Base-by-base conservation (phyloP, 53 echinoderm and acorn worm species). In the Patiria pectinifera region DNA sequence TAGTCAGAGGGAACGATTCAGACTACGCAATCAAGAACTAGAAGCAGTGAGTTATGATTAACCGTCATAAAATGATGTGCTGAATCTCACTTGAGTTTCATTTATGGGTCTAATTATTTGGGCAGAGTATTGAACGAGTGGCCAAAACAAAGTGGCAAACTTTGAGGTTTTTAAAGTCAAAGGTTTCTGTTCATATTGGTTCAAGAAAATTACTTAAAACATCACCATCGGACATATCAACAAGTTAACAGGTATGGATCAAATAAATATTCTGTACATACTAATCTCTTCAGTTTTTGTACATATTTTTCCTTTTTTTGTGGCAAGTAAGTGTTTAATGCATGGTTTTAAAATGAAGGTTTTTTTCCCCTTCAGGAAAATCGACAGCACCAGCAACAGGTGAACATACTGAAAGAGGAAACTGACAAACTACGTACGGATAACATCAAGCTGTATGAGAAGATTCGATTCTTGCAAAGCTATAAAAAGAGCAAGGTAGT, bases 401-500 rank as follows among this genome's bases (percentile, higher is more conserved):
- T 97, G 23, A 82, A 89, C 63, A 88, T 98, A 35, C 94, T 98
- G 6, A 92, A 95, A 89, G 97, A 87, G 4, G 99, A 98, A 62
- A 92, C 93, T n/a, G 98, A 98, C 85, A 96, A 97, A 49, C 89
- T 98, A 74, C 84, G 98, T 72, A 95, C 97, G 21, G 98, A 98
- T 62, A 98, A 98, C 81, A 95, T 98, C 89, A 98, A 98, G 80
- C 93, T 98, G 11, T 98, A 98, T 66, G 98, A 98, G 93, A 98
- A 98, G 94, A 98, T 98, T 44, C 76, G 95, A 58, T 98, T 98
- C 83, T 92, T 98, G 23, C 98, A 98, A 91, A 97, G 98, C 83
- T 98, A 98, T 93, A 95, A 93, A 84, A 69, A 86, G 47, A 63
- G 72, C 47, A 90, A 90, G 90, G 90, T 90, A 66, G 13, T 59